A percentile compares a stretch with the other conserved stretches of the same genome.
Evolutionary conservation across 2,888 invertebrate genomes (phyloP).

Genomic region (Amiota mariae): DNA sequence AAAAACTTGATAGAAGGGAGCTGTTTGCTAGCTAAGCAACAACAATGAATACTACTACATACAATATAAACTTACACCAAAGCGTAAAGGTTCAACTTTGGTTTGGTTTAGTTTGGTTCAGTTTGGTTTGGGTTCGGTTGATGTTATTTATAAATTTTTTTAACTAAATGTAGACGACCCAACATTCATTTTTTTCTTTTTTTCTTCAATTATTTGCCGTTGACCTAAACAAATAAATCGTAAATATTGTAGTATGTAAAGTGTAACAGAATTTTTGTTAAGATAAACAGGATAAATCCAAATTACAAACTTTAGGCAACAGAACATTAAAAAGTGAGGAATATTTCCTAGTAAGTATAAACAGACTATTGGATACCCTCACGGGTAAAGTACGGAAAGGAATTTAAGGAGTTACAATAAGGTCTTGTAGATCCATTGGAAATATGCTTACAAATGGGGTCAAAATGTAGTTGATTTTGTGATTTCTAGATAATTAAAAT

Average conservation of each 20-base stretch:
- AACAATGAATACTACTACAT: constrained; percentile 13
- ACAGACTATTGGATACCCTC: background rate
- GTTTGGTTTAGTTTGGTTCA: background rate
- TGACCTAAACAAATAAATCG: constrained; percentile 49
- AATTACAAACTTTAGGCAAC: background rate
- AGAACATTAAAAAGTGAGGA: background rate
- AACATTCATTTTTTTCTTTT: background rate
- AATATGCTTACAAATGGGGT: too few species aligned
- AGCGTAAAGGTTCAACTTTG: constrained; percentile 4
- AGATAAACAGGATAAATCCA: constrained; percentile 30
- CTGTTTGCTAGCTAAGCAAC: background rate
- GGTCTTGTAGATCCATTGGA: too few species aligned
- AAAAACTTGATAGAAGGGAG: background rate
- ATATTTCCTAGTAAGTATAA: background rate
- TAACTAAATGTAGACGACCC: constrained; percentile 23
- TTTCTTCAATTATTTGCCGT: constrained; percentile 29
- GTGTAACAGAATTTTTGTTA: constrained; percentile 32
- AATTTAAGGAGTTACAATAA: too few species aligned
- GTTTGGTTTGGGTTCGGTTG: too few species aligned
- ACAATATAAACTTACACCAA: constrained; percentile 23
- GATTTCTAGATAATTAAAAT: too few species aligned
- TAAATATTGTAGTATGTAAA: constrained; percentile 11
- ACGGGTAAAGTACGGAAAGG: too few species aligned
- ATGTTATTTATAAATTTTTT: constrained; percentile 1
- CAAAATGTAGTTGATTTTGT: too few species aligned